phyloP scores from a whole-genome alignment of 2,888 invertebrate genomes.

The Melolontha melolontha region DNA sequence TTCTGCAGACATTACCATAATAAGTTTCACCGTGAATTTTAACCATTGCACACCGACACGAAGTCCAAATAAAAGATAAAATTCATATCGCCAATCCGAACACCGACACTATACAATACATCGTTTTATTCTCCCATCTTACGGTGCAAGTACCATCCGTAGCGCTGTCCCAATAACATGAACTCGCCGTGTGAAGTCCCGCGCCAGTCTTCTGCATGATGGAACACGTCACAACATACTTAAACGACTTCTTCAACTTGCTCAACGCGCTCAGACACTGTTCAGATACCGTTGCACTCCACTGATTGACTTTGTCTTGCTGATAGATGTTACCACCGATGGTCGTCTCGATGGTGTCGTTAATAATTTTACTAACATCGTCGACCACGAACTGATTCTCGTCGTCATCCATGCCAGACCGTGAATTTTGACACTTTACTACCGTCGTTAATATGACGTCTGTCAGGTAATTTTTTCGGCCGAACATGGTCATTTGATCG shows the following conservation, averaged over 20 bases:
- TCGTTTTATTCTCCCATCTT: constrained; percentile 88
- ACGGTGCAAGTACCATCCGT: constrained; percentile 86
- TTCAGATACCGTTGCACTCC: constrained; percentile 83
- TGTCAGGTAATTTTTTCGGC: constrained; percentile 49
- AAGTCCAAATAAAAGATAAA: constrained; percentile 12
- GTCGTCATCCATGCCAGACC: constrained; percentile 61
- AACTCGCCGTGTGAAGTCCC: constrained; percentile 84
- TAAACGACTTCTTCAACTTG: constrained; percentile 84
- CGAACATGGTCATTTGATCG: constrained; percentile 49
- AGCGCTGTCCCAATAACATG: constrained; percentile 86
- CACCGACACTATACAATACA: constrained; percentile 87
- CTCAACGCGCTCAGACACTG: constrained; percentile 78
- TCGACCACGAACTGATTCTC: constrained; percentile 74
- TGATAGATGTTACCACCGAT: constrained; percentile 80
- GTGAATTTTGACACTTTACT: constrained; percentile 39
- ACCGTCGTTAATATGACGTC: constrained; percentile 38
- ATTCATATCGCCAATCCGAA: constrained; percentile 75
- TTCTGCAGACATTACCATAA: not conserved
- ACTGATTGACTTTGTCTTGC: constrained; percentile 75
- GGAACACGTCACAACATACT: constrained; percentile 85
- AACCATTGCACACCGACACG: not conserved
- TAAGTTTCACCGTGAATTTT: too few relatives aligned
- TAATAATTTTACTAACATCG: constrained; percentile 80
- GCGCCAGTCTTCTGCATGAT: constrained; percentile 89
- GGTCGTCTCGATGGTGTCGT: constrained; percentile 79